These are phyloP conservation scores for Anadara kagoshimensis DNA, from an alignment of 1,140 invertebrate genomes.

Conservation along the genomic window DNA sequence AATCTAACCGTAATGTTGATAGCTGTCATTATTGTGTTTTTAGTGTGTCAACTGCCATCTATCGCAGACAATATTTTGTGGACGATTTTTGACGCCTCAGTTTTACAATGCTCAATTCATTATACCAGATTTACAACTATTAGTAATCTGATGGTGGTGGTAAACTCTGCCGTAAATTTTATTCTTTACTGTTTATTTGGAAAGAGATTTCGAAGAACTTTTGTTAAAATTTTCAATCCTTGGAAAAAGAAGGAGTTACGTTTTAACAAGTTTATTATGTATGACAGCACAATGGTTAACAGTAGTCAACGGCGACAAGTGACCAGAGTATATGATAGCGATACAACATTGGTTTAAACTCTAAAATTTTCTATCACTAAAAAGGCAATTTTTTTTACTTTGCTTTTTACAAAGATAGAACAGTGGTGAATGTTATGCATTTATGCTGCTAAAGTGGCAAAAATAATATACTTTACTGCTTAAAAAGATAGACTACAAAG, in stretches of 20 bases:
- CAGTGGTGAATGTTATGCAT: too few species aligned
- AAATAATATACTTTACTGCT: too few species aligned
- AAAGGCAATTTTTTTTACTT: too few species aligned
- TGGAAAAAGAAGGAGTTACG: constrained; percentile 37
- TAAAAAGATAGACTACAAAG: too few species aligned
- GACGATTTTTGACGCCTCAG: constrained; percentile 74
- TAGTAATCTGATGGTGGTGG: constrained; percentile 81
- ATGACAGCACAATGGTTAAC: constrained; percentile 33
- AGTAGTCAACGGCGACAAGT: constrained; percentile 14
- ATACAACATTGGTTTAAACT: constrained; percentile 34
- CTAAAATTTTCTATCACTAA: too few species aligned
- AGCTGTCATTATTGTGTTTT: constrained; percentile 83
- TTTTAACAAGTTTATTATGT: constrained; percentile 41
- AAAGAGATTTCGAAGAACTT: constrained; percentile 94
- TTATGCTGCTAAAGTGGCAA: too few species aligned
- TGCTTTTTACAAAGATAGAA: too few species aligned
- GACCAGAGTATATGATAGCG: constrained; percentile 31
- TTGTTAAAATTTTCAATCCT: constrained; percentile 88
- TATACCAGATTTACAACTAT: constrained; percentile 78
- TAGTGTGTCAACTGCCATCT: constrained; percentile 83
- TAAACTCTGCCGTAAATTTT: constrained; percentile 83
- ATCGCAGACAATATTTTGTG: constrained; percentile 68
- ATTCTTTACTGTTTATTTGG: constrained; percentile 92
- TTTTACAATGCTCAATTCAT: constrained; percentile 76
- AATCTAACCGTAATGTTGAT: constrained; percentile 83